phyloP scores from a whole-genome alignment of 2,113 vertebrate genomes.

The Psittacara wagleri region DNA sequence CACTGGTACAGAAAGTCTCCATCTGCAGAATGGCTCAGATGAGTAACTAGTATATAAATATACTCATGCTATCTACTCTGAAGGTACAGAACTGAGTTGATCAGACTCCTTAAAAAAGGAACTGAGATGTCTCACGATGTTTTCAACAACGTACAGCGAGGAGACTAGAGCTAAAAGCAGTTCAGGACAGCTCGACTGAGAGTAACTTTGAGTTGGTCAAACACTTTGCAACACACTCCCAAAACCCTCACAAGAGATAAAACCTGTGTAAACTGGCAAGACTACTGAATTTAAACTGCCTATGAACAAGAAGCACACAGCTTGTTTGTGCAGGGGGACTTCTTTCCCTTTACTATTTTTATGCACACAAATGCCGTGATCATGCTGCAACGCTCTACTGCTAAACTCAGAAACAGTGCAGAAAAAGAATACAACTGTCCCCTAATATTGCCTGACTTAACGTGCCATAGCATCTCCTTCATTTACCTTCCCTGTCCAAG shows the following conservation, averaged over 20 bases:
- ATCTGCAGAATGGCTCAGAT: background rate
- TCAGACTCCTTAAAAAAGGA: background rate
- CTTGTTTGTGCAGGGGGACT: background rate
- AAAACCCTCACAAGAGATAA: background rate
- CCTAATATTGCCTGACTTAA: background rate
- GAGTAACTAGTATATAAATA: background rate
- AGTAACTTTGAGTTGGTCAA: background rate
- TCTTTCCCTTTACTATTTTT: background rate
- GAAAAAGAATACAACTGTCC: background rate
- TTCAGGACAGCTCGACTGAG: background rate
- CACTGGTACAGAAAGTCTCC: background rate
- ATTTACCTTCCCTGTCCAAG: background rate
- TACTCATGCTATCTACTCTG: rapidly evolving
- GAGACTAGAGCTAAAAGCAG: background rate
- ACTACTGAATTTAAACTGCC: background rate
- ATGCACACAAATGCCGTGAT: background rate
- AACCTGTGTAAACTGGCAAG: background rate
- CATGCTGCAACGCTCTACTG: background rate
- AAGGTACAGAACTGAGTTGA: background rate
- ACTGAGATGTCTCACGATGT: rapidly evolving
- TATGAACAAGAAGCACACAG: background rate
- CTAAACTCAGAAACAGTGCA: background rate
- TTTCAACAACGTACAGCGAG: background rate
- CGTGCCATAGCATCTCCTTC: background rate
- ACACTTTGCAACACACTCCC: background rate